Conservation (phyloP, 2,888 invertebrate species). For the Plebejus argus region DNA sequence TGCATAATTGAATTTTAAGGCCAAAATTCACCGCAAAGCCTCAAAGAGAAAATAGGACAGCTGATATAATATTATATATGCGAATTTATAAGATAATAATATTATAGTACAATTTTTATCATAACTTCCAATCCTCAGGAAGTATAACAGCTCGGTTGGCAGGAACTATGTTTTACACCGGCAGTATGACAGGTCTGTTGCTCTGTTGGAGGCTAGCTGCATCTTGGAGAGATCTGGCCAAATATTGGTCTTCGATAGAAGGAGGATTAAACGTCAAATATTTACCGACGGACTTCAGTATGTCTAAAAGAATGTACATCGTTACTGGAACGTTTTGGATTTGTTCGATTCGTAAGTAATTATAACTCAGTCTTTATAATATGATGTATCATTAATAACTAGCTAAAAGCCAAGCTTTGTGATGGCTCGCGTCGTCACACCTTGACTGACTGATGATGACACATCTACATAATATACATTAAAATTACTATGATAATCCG, state of each 20-base stretch:
- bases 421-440: too few species aligned
- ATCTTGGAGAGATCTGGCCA: slow-evolving; percentile 4
- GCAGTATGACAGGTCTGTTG: slow-evolving; percentile 1
- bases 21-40: too few species aligned
- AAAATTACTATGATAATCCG: too few species aligned
- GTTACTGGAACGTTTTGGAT: slow-evolving; percentile 46
- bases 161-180: slow-evolving; percentile 25
- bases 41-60: too few species aligned
- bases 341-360: slow-evolving; percentile 46
- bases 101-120: too few species aligned
- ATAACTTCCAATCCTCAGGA: background rate
- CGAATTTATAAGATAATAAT: too few species aligned
- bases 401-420: too few species aligned
- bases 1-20: too few species aligned
- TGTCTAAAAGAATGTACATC: slow-evolving; percentile 50
- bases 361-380: background rate
- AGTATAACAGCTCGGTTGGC: slow-evolving; percentile 26
- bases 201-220: slow-evolving; percentile 13
- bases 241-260: slow-evolving; percentile 45
- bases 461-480: too few species aligned
- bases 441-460: too few species aligned
- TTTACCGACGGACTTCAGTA: slow-evolving; percentile 48
- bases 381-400: too few species aligned
- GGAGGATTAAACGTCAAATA: slow-evolving; percentile 46
- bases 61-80: too few species aligned